phyloP scores from a whole-genome alignment of 2,113 vertebrate species.

The Lophotis ruficrista region DNA sequence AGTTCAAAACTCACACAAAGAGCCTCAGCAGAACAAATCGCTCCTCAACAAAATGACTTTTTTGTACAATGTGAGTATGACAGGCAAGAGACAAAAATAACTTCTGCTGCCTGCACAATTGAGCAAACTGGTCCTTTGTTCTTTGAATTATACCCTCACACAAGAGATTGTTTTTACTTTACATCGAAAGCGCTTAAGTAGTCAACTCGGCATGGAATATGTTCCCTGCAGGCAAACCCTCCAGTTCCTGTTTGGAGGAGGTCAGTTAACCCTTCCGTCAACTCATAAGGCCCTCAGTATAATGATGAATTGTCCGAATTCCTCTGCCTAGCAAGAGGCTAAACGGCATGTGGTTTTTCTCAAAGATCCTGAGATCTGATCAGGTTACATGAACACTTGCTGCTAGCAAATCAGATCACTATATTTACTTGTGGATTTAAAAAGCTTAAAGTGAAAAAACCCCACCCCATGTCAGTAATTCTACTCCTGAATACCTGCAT shows the following conservation, averaged over 20 bases:
- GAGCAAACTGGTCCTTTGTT: constrained; percentile 69
- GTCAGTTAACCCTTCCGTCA: constrained; percentile 70
- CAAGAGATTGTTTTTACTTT: constrained; percentile 67
- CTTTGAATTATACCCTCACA: constrained; percentile 55
- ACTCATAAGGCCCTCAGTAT: constrained; percentile 15
- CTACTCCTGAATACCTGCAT: constrained; percentile 3
- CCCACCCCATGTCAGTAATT: neutral
- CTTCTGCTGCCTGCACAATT: constrained; percentile 57
- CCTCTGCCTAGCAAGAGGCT: constrained; percentile 8
- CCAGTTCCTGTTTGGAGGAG: constrained; percentile 56
- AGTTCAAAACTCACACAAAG: constrained; percentile 31
- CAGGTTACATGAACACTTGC: constrained; percentile 13
- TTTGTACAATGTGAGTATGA: constrained; percentile 46
- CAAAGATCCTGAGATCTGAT: constrained; percentile 33
- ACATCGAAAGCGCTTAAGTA: constrained; percentile 62
- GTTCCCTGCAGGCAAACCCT: constrained; percentile 50
- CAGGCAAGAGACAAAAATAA: constrained; percentile 59
- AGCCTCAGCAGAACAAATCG: constrained; percentile 21
- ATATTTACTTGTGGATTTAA: neutral
- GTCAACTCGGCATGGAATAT: constrained; percentile 54
- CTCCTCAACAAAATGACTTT: constrained; percentile 23
- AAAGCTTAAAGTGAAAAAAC: neutral
- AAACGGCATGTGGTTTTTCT: constrained; percentile 20
- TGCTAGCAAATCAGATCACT: constrained; percentile 19
- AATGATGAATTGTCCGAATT: constrained; percentile 63